A percentile compares a stretch with the other conserved stretches of the same genome.
Conservation (phyloP, 2,888 invertebrate genomes). For the Plebejus anna region DNA sequence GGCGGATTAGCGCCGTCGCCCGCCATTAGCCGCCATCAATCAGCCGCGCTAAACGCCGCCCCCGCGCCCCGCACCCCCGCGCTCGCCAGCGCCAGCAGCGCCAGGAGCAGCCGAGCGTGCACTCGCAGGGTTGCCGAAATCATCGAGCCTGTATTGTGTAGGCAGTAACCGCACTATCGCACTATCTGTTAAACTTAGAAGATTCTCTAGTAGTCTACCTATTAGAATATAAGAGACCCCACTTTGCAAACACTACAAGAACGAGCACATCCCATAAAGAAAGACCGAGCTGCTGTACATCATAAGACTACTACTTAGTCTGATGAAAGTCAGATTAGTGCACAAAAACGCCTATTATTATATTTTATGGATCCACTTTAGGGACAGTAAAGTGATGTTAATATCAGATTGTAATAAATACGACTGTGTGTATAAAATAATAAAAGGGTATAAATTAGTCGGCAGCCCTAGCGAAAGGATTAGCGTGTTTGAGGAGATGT, state of each 20-base stretch:
- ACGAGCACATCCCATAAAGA: too few relatives aligned
- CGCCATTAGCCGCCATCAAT: conserved; percentile 56
- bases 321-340: too few relatives aligned
- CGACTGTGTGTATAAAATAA: too few relatives aligned
- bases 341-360: too few relatives aligned
- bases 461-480: conserved; percentile 31
- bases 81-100: conserved; percentile 21
- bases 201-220: too few relatives aligned
- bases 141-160: neutral
- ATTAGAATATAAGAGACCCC: too few relatives aligned
- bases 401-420: too few relatives aligned
- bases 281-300: too few relatives aligned
- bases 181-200: neutral
- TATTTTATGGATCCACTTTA: too few relatives aligned
- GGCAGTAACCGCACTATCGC: neutral
- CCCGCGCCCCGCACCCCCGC: neutral
- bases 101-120: conserved; percentile 1
- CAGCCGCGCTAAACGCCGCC: conserved; percentile 45
- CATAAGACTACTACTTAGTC: too few relatives aligned
- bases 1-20: conserved; percentile 38
- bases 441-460: neutral
- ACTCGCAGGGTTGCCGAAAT: neutral
- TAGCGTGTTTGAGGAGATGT: conserved; percentile 27
- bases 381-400: too few relatives aligned
- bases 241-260: too few relatives aligned